These are phyloP conservation scores for Tillus elongatus DNA, from an alignment of 2,888 invertebrate genomes.

Conservation along the genomic window DNA sequence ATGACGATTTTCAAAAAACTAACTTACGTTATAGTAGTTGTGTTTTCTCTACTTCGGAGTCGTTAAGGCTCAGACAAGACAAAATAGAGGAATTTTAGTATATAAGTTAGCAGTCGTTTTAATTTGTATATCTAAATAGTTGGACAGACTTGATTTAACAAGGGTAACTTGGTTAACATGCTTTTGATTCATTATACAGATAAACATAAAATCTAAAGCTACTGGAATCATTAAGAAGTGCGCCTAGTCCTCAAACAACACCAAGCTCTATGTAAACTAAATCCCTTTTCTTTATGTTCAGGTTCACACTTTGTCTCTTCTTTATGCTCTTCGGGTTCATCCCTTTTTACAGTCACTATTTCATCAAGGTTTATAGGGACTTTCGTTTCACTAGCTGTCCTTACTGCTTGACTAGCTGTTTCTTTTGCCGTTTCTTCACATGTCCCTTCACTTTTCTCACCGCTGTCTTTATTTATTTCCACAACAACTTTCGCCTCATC, in stretches of 20 bases:
- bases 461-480: slow-evolving; percentile 27
- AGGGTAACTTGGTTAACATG: neutral
- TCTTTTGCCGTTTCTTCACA: slow-evolving; percentile 5
- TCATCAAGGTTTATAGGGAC: slow-evolving; percentile 12
- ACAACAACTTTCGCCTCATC: slow-evolving; percentile 38
- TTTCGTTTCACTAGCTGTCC: neutral
- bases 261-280: slow-evolving; percentile 47
- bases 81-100: too few species aligned
- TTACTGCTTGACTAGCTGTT: neutral
- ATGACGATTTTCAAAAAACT: too few species aligned
- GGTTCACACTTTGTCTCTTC: slow-evolving; percentile 6
- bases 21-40: too few species aligned
- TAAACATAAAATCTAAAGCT: too few species aligned
- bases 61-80: neutral
- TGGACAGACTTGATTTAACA: neutral
- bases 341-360: slow-evolving; percentile 15
- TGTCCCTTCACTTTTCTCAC: slow-evolving; percentile 6
- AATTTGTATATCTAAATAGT: too few species aligned
- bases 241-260: slow-evolving; percentile 44
- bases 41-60: too few species aligned
- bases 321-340: slow-evolving; percentile 1
- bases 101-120: too few species aligned
- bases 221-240: slow-evolving; percentile 38
- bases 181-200: neutral
- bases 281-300: slow-evolving; percentile 32